Conservation (phyloP, 2,797 vertebrate genomes). For the Coranthus polyacanthus region DNA sequence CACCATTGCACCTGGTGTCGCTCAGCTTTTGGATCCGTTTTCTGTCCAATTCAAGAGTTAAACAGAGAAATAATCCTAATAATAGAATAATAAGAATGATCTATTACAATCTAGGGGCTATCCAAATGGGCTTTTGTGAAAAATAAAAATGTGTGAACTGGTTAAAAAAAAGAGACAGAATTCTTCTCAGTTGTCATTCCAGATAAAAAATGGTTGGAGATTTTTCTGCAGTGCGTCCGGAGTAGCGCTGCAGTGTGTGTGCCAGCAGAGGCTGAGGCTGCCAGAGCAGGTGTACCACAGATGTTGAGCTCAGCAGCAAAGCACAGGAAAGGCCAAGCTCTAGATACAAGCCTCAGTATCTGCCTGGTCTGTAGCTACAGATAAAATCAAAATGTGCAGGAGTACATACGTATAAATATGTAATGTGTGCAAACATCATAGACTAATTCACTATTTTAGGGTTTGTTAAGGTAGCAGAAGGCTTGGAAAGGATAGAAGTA, state of each 20-base stretch:
- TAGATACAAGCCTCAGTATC: constrained; percentile 36
- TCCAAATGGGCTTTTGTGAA: neutral
- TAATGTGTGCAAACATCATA: constrained; percentile 21
- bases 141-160: neutral
- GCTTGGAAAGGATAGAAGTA: constrained; percentile 5
- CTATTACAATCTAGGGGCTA: too few species aligned
- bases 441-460: neutral
- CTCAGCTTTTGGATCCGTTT: too few species aligned
- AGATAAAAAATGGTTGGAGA: neutral
- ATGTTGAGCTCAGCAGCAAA: constrained; percentile 58
- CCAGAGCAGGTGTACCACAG: constrained; percentile 73
- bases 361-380: constrained; percentile 23
- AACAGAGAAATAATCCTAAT: too few species aligned
- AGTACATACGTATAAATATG: constrained; percentile 2
- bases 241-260: constrained; percentile 4
- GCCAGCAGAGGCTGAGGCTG: constrained; percentile 44
- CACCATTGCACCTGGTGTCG: constrained; percentile 31
- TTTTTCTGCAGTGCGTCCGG: constrained; percentile 28
- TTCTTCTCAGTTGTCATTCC: neutral
- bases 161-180: neutral
- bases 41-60: neutral
- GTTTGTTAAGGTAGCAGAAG: neutral
- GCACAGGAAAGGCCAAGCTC: constrained; percentile 18
- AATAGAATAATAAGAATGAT: neutral
- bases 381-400: constrained; percentile 23